Evolutionary conservation across 2,113 vertebrate genomes (phyloP), one percentile per base, ranked within the genome.

Genomic region (Pterophyllum scalare): DNA sequence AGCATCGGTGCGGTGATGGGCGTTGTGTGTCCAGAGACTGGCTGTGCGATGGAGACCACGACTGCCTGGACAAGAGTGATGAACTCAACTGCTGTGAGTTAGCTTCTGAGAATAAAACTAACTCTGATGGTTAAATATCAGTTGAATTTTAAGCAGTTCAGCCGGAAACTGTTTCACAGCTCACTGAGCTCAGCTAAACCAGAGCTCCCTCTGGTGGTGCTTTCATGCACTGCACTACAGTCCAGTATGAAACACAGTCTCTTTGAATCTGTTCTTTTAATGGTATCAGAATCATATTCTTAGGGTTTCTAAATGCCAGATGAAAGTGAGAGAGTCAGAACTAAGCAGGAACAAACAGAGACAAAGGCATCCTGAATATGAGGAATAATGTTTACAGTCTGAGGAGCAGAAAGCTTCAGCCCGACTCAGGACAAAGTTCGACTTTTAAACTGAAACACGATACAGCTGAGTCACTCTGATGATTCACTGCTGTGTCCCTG

Each of bases 81-180:
- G 98, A 99, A 92, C 92, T 94, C 83, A 99, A 99, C 89, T 99
- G 98, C 96, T 98, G 98, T 99, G 95, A 98, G 98, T 96, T 28
- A 0, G 72, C 54, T 57, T 56, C 8, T 22, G 7, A 56, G 4
- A 56, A n/a, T 56, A 22, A 56, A 20, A 33, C 6, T 6, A 33
- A 33, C 31, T 33, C 31, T 33, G 31, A 33, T 33, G 6, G 31
- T 33, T 31, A 33, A 33, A 33, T 17, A 13, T 70, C 65, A 7
- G 9, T 46, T 7, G 19, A 54, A 17, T 3, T 54, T 7, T 7
- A 20, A 20, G 19, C 19, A 20, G 6, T 70, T 70, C 43, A 70
- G 28, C 28, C n/a, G n/a, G n/a, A n/a, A n/a, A n/a, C n/a, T 28
- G 28, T 28, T 28, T 28, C 28, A 28, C 43, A 49, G 43, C 65